Evolutionary conservation across 2,797 vertebrate species (phyloP).

Genomic region (Psittacula echo): DNA sequence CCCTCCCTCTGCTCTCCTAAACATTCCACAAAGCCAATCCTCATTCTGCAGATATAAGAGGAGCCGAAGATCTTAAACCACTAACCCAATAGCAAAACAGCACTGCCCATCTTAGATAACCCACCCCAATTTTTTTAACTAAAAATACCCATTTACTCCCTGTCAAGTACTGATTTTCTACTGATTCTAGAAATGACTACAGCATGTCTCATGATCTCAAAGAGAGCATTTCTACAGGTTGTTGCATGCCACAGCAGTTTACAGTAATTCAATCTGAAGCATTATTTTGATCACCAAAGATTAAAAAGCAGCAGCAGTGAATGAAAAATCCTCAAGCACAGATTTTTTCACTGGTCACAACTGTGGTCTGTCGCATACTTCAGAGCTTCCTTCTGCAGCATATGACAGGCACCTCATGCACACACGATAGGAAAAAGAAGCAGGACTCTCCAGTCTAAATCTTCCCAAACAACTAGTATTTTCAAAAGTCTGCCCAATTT

Average conservation of each 20-base stretch:
- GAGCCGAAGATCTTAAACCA: background rate
- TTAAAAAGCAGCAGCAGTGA: slow-evolving; percentile 24
- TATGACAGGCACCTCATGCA: background rate
- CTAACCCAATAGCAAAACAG: background rate
- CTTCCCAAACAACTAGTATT: background rate
- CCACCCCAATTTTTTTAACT: background rate
- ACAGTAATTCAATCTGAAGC: slow-evolving; percentile 65
- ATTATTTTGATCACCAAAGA: slow-evolving; percentile 68
- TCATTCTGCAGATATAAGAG: background rate
- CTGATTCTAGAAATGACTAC: slow-evolving; percentile 37
- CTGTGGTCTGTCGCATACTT: background rate
- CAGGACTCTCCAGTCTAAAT: background rate
- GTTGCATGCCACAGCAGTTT: slow-evolving; percentile 56
- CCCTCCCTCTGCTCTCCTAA: background rate
- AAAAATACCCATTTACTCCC: background rate
- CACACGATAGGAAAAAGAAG: background rate
- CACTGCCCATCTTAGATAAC: background rate
- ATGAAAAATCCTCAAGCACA: slow-evolving; percentile 35
- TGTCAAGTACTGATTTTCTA: slow-evolving; percentile 32
- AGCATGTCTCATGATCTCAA: slow-evolving; percentile 20
- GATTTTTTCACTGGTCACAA: background rate
- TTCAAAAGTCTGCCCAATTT: background rate
- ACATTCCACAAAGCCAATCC: background rate
- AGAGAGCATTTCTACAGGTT: slow-evolving; percentile 37
- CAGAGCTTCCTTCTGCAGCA: background rate